phyloP scores from a whole-genome alignment of 2,888 invertebrate genomes.

The Entomobrya proxima region DNA sequence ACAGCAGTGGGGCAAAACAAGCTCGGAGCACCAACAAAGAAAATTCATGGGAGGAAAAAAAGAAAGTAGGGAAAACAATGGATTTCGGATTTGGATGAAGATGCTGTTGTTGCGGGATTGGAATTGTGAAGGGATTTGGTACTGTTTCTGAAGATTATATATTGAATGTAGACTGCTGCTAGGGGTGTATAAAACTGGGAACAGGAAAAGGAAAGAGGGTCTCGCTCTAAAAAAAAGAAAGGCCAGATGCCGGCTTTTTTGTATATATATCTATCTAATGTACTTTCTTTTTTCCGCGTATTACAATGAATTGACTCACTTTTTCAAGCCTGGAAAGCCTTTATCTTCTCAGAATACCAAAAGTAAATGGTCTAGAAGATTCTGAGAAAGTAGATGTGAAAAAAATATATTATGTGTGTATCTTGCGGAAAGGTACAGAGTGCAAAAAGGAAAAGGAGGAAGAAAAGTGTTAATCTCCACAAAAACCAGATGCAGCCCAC shows the following conservation, averaged over 20 bases:
- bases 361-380: background rate
- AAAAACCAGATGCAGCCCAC: conserved; percentile 1
- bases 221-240: background rate
- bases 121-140: background rate
- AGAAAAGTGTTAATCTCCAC: conserved; percentile 22
- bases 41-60: background rate
- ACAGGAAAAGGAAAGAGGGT: too few species aligned
- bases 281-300: background rate
- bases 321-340: background rate
- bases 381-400: conserved; percentile 1
- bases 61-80: conserved; percentile 34
- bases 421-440: background rate
- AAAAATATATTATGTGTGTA: background rate
- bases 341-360: background rate
- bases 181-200: too few species aligned
- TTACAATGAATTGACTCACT: background rate
- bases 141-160: background rate
- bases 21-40: background rate
- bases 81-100: conserved; percentile 19
- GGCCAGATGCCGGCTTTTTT: background rate
- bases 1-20: too few species aligned
- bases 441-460: background rate
- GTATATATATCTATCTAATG: background rate
- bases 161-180: too few species aligned
- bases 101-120: background rate